A percentile compares a stretch with the other conserved stretches of the same genome.
Conservation (phyloP, 2,888 invertebrate genomes). For the Drosophila meridionalis region DNA sequence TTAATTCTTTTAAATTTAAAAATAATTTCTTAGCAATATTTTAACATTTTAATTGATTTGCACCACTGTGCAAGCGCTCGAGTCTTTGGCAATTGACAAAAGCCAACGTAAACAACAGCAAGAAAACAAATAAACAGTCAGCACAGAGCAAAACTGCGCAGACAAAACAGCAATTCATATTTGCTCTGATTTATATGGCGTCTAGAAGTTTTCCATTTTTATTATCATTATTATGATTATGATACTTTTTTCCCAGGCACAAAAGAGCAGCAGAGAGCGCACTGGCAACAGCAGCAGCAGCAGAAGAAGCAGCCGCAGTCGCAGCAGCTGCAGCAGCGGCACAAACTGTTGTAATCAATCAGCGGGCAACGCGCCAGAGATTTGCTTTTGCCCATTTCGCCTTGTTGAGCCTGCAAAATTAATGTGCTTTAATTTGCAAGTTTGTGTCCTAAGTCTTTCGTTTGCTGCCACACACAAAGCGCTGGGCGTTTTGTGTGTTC, state of each 20-base stretch:
- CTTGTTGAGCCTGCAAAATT: conserved; percentile 60
- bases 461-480: conserved; percentile 65
- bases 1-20: neutral
- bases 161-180: conserved; percentile 80
- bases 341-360: conserved; percentile 71
- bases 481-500: conserved; percentile 49
- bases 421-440: conserved; percentile 81
- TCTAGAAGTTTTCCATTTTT: conserved; percentile 81
- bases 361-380: conserved; percentile 45
- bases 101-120: conserved; percentile 61
- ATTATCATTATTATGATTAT: conserved; percentile 80
- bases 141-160: conserved; percentile 44
- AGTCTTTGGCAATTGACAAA: conserved; percentile 72
- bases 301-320: neutral
- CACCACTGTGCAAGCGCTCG: conserved; percentile 37
- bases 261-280: conserved; percentile 41
- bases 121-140: conserved; percentile 69
- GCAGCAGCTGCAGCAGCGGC: conserved; percentile 18
- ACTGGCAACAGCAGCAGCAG: neutral
- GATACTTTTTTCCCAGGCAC: conserved; percentile 74
- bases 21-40: neutral
- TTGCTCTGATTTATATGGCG: conserved; percentile 81
- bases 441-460: conserved; percentile 80
- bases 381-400: conserved; percentile 39
- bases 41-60: neutral